Evolutionary conservation across 2,888 invertebrate genomes (phyloP), one percentile per base, ranked within the genome.

Genomic region (Leptopilina syphax): DNA sequence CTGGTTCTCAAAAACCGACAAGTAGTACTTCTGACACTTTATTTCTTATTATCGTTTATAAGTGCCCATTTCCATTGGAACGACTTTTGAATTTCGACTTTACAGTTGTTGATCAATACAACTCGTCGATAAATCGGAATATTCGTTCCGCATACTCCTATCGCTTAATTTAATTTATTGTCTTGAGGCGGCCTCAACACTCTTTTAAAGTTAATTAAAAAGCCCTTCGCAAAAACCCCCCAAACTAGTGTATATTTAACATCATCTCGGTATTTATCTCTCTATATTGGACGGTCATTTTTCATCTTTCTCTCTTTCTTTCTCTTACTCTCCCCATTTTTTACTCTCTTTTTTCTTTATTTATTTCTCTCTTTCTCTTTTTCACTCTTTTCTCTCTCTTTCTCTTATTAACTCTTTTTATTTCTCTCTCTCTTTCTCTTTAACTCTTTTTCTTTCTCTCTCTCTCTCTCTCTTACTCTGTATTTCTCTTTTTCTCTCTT

Each of bases 1-100:
- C 57, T 73, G 73, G 54, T 73, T 41, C 57, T 73, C 34, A 34
- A 73, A 34, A 9, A 3, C 13, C n/a, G 57, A 41, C 34, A 73
- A 57, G 57, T 34, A 41, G n/a, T 34, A 73, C 34, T 73, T 73
- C 73, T 73, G 73, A 73, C 73, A 73, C 73, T 73, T 73, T 73
- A 73, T 57, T 73, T 73, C 73, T 73, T 73, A 73, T 73, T 73
- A 73, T 73, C 34, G 57, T 50, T 34, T 57, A 57, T 57, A 73
- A 73, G 73, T 57, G 57, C 73, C 50, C 57, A 57, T 73, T 73
- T 54, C 34, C 34, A 73, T 73, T 73, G 34, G n/a, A 73, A 34
- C 34, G 54, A 34, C 54, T 73, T 73, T 57, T 57, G 34, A 70
- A 34, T 57, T 50, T 50, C 50, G 27, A 73, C 57, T 73, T 34